Evolutionary conservation across 2,888 invertebrate species (phyloP).

Genomic region (Myopa tessellatipennis): DNA sequence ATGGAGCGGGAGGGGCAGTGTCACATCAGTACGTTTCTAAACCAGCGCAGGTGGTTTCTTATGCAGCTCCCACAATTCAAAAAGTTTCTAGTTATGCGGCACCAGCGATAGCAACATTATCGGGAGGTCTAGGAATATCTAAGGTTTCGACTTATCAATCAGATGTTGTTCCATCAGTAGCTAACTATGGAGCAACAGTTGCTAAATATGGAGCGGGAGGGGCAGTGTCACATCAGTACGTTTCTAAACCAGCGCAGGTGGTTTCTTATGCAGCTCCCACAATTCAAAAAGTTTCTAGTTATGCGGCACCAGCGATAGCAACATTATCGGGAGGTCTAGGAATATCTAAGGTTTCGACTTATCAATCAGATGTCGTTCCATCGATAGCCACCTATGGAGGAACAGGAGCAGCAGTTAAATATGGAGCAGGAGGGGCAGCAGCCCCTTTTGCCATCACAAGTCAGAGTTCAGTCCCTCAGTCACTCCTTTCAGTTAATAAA

Average conservation of each 20-base stretch:
- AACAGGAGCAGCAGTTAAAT: neutral
- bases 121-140: constrained; percentile 40
- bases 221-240: constrained; percentile 53
- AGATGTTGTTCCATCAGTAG: constrained; percentile 38
- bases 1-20: constrained; percentile 36
- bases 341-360: constrained; percentile 46
- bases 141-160: constrained; percentile 28
- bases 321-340: constrained; percentile 42
- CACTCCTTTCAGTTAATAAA: neutral
- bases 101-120: constrained; percentile 44
- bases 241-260: constrained; percentile 53
- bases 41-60: constrained; percentile 51
- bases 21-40: constrained; percentile 59
- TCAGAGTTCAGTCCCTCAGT: neutral
- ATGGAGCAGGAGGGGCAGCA: too few relatives aligned
- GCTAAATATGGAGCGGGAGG: constrained; percentile 34
- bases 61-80: constrained; percentile 49
- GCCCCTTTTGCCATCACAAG: neutral
- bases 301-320: constrained; percentile 46
- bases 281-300: constrained; percentile 47
- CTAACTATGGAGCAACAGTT: constrained; percentile 52
- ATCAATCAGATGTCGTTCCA: neutral
- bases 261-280: constrained; percentile 48
- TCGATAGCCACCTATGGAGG: neutral
- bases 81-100: constrained; percentile 54